Base-by-base conservation (phyloP, 2,888 invertebrate genomes). In the Trichopoda pennipes region DNA sequence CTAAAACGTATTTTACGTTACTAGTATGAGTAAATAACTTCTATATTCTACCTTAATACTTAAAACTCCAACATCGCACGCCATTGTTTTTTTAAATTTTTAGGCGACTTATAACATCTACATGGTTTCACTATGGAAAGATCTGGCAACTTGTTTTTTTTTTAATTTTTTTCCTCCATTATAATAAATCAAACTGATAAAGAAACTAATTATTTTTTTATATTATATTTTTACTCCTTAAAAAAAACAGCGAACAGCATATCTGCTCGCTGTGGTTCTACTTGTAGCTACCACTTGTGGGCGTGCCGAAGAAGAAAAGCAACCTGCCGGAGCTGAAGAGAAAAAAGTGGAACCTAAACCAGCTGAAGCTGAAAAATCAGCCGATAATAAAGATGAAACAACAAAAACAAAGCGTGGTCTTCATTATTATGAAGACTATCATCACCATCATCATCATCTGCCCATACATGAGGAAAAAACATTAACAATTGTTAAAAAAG, bases 361-460 rank as follows among this genome's bases (percentile, higher is more conserved):
- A 14, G 83, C 84, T 1, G 90, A 91, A 85, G 90, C 91, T 72
- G 85, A 85, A 21, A 87, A 85, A 35, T 63, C 85, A 16, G 84
- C 86, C 12, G 83, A 80, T 68, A 72, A 63, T 47, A 90, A 85
- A 70, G 94, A 94, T 83, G 90, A 90, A 35, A 95, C 95, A 88
- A 94, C 95, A 86, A 94, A 95, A 89, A 95, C 95, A 85, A 96
- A 96, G 90, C 93, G 96, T 87, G 95, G 96, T 74, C 91, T 96
- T 76, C 93, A 93, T 86, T 92, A 92, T 84, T 93, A 93, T 85
- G 91, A 90, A 85, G 90, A 91, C 85, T 90, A 89, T 73, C 91
- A 91, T 77, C 90, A 89, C 66, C 91, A 91, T 77, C 90, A 89
- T 74, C 88, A 89, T 72, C 87, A 87, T 91, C 28, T 28, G 7